A percentile compares a stretch with the other conserved stretches of the same genome.
These are phyloP conservation scores for Epinephelus cyanopodus DNA, from an alignment of 2,113 vertebrate genomes.

Conservation along the genomic window DNA sequence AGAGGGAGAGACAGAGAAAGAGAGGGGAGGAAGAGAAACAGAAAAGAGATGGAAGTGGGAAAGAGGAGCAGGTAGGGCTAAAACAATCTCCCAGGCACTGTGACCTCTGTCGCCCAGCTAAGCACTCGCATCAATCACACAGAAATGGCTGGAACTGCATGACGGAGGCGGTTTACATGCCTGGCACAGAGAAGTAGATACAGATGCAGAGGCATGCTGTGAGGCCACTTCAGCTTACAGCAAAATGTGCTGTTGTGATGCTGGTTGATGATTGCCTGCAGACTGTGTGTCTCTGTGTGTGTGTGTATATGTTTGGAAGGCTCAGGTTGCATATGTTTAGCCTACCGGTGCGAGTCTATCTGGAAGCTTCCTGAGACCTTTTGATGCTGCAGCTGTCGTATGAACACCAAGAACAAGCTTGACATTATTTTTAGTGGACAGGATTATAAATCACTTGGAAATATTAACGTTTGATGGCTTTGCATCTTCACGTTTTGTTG, in stretches of 20 bases:
- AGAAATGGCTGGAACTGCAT: constrained; percentile 70
- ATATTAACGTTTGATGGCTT: background rate
- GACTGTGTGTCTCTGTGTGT: constrained; percentile 23
- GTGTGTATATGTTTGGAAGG: background rate
- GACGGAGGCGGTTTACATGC: constrained; percentile 65
- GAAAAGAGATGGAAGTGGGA: constrained; percentile 66
- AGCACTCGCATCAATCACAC: constrained; percentile 80
- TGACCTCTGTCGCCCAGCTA: constrained; percentile 80
- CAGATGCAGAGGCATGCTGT: constrained; percentile 44
- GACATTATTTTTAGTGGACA: background rate
- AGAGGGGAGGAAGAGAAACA: constrained; percentile 40
- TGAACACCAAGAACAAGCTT: background rate
- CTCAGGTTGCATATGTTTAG: constrained; percentile 13
- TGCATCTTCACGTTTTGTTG: background rate
- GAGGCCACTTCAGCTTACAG: constrained; percentile 41
- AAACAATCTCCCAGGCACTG: constrained; percentile 77
- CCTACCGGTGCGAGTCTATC: background rate
- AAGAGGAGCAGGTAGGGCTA: constrained; percentile 80
- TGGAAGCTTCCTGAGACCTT: background rate
- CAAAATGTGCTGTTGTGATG: constrained; percentile 26
- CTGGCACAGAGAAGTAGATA: constrained; percentile 55
- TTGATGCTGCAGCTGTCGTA: background rate
- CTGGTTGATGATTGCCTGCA: constrained; percentile 21
- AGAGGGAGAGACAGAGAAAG: constrained; percentile 62
- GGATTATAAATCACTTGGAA: background rate